Percentiles rank a stretch among this genome's conserved stretches.
Evolutionary conservation across 2,113 vertebrate genomes (phyloP).

Genomic region (Thunnus thynnus): DNA sequence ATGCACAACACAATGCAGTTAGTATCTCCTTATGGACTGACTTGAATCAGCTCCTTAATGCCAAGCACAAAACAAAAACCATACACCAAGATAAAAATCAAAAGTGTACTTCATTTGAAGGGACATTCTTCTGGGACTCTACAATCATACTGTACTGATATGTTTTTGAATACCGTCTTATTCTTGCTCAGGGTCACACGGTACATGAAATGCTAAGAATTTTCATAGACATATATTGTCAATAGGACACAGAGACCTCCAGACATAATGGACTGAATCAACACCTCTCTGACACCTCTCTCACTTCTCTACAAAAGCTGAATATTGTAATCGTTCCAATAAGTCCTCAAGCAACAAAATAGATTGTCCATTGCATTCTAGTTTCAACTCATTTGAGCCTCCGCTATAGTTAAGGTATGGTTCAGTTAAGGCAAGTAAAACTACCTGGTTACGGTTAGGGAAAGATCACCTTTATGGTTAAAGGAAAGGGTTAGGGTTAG

Average conservation of each 20-base stretch:
- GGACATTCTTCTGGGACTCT: not conserved
- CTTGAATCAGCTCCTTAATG: conserved; percentile 5
- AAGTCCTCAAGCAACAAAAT: not conserved
- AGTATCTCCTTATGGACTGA: conserved; percentile 8
- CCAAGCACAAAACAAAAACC: not conserved
- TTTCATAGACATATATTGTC: not conserved
- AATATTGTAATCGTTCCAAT: not conserved
- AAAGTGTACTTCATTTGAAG: not conserved
- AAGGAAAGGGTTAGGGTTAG: too few species aligned
- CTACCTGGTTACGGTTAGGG: not conserved
- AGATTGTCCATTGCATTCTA: not conserved
- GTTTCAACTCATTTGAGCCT: not conserved
- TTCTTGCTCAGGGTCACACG: conserved; percentile 4
- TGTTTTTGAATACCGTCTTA: conserved; percentile 18
- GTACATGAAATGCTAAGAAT: not conserved
- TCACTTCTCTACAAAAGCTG: not conserved
- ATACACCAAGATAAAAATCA: not conserved
- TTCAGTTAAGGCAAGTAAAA: not conserved
- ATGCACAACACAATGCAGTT: conserved; percentile 8
- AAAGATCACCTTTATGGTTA: too few species aligned
- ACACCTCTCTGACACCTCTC: not conserved
- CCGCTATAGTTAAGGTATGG: not conserved
- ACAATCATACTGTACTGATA: not conserved
- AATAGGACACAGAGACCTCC: not conserved
- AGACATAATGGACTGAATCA: not conserved